Evolutionary conservation across 2,113 vertebrate genomes (phyloP).

Genomic region (Gambusia affinis): DNA sequence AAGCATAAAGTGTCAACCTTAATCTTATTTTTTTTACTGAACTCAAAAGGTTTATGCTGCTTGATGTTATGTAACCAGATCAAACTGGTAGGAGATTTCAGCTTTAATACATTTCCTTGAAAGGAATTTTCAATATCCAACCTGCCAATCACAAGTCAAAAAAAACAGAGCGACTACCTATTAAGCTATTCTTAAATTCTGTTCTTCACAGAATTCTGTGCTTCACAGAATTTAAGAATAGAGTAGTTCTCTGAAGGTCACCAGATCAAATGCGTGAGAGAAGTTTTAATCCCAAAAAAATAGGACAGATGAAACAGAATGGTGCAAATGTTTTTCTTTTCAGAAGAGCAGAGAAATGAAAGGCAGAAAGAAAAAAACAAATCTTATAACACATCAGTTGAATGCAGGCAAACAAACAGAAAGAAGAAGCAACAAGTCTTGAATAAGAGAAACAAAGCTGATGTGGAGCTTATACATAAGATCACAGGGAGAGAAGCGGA

Average conservation of each 20-base stretch:
- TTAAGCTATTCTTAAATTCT: too few relatives aligned
- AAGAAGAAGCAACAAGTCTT: constrained; percentile 4
- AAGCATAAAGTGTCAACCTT: too few relatives aligned
- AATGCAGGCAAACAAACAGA: not conserved
- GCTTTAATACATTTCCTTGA: too few relatives aligned
- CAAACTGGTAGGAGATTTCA: too few relatives aligned
- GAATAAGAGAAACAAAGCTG: not conserved
- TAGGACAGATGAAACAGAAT: not conserved
- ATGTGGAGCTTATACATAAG: not conserved
- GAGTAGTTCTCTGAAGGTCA: not conserved
- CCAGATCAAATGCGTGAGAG: not conserved
- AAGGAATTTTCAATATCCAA: too few relatives aligned
- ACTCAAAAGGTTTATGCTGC: too few relatives aligned
- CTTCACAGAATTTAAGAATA: not conserved
- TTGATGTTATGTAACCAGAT: too few relatives aligned
- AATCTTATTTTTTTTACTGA: too few relatives aligned
- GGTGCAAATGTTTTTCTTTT: not conserved
- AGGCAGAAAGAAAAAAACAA: constrained; percentile 3
- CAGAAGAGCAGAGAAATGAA: not conserved
- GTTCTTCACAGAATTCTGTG: not conserved
- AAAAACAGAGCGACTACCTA: too few relatives aligned
- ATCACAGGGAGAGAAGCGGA: not conserved
- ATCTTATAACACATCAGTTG: constrained; percentile 7
- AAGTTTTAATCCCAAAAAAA: constrained; percentile 17
- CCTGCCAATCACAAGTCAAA: too few relatives aligned